Evolutionary conservation across 2,113 vertebrate genomes (phyloP), one percentile per base, ranked within the genome.

Genomic region (Vireo altiloquus): DNA sequence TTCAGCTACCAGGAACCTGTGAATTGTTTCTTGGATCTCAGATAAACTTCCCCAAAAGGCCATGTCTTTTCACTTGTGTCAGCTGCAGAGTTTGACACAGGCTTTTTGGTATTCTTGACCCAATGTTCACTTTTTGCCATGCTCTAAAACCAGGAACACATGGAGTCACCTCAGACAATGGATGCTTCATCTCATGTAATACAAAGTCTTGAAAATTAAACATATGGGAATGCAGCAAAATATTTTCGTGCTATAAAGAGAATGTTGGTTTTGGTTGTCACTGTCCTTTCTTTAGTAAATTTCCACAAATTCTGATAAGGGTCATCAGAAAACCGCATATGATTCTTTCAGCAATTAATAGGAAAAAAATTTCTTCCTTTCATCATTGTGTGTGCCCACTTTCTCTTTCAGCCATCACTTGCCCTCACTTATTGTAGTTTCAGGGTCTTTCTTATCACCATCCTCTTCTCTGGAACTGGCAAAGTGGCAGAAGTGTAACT

Each of bases 401-500:
- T 81, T 61, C 13, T 50, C 19, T 66, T 74, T 47, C 16, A 52
- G 13, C 13, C 8, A 47, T 35, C 15, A 4, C 13, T 44, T 86
- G 7, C 16, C 31, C 18, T 53, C 24, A 40, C 21, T 33, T 16
- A 4, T 3, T 57, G 23, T 35, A 53, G 17, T 64, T 86, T 72
- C 54, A 28, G 10, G 19, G 9, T 37, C 70, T 60, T 54, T 90
- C 22, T 85, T 1, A 15, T 82, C 61, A 44, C 11, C 6, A 25
- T 28, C 15, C 17, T 35, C 10, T 79, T 85, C 18, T 68, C 27
- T 31, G 66, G 60, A 87, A 35, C 21, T 61, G 54, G 33, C 0
- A 0, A 61, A 44, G 39, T 30, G 50, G 3, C 15, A 33, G n/a
- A 64, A 59, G 39, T 0, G 0, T 8, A 40, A 11, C 37, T 77